These are phyloP conservation scores for Streptopelia turtur DNA, from an alignment of 2,797 vertebrate genomes.

Conservation along the genomic window DNA sequence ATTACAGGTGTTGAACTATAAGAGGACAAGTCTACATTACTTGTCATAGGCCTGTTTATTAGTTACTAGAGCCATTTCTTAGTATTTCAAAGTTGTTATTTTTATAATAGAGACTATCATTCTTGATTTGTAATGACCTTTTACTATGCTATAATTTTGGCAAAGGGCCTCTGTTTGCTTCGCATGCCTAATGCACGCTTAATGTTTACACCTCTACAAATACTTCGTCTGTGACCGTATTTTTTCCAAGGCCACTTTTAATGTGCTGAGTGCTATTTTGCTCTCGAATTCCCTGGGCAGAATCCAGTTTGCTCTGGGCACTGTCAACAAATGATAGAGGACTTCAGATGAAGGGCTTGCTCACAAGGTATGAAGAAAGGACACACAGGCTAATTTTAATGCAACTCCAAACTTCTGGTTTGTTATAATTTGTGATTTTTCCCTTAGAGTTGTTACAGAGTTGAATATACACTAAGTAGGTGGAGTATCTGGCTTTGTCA, in stretches of 20 bases:
- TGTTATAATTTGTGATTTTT: neutral
- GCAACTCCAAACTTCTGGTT: neutral
- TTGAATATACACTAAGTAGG: neutral
- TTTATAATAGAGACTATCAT: neutral
- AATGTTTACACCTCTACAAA: neutral
- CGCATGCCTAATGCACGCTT: neutral
- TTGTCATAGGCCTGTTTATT: neutral
- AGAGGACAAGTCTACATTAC: neutral
- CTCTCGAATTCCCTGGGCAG: neutral
- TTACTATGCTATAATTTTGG: neutral
- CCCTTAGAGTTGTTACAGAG: neutral
- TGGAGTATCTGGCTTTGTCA: neutral
- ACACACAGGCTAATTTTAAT: neutral
- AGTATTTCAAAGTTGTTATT: neutral
- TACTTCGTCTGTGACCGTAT: neutral
- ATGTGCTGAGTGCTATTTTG: conserved; percentile 6
- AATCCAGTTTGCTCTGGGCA: conserved; percentile 16
- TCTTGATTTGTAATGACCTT: neutral
- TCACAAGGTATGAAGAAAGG: neutral
- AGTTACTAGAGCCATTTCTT: neutral
- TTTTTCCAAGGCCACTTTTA: conserved; percentile 9
- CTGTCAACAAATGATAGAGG: neutral
- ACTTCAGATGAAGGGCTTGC: neutral
- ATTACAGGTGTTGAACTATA: neutral
- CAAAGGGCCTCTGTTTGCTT: neutral